Evolutionary conservation across 2,113 vertebrate genomes (phyloP).

Genomic region (Oxyura jamaicensis): DNA sequence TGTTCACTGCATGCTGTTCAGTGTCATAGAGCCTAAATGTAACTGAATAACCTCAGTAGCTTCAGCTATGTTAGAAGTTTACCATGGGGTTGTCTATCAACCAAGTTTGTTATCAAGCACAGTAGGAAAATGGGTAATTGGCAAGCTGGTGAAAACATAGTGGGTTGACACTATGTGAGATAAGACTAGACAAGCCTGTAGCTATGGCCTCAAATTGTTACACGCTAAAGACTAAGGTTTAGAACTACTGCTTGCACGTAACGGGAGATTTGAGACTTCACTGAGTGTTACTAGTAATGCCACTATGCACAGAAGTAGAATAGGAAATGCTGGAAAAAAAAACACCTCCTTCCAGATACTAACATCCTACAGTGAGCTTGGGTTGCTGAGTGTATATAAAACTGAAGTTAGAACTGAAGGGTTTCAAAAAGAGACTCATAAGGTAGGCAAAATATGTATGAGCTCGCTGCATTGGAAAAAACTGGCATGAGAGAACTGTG

Average conservation of each 20-base stretch:
- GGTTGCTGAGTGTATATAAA: not conserved
- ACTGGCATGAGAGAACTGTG: not conserved
- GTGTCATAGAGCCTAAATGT: not conserved
- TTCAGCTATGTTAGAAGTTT: not conserved
- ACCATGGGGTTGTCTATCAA: not conserved
- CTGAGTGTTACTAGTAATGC: not conserved
- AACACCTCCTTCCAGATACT: not conserved
- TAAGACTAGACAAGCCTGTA: not conserved
- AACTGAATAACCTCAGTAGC: not conserved
- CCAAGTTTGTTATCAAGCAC: not conserved
- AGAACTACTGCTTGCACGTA: not conserved
- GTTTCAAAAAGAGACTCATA: not conserved
- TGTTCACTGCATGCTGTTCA: not conserved
- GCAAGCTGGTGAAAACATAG: not conserved
- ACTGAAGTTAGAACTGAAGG: not conserved
- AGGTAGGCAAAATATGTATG: not conserved
- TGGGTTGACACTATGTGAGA: fast-evolving
- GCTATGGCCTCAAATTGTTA: not conserved
- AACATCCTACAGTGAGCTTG: not conserved
- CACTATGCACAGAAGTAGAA: not conserved
- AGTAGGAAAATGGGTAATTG: not conserved
- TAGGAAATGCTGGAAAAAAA: not conserved
- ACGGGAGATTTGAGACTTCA: not conserved
- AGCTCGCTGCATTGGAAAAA: not conserved
- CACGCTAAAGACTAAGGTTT: not conserved